Conservation (phyloP, 2,888 invertebrate species). For the Agonopterix arenella region DNA sequence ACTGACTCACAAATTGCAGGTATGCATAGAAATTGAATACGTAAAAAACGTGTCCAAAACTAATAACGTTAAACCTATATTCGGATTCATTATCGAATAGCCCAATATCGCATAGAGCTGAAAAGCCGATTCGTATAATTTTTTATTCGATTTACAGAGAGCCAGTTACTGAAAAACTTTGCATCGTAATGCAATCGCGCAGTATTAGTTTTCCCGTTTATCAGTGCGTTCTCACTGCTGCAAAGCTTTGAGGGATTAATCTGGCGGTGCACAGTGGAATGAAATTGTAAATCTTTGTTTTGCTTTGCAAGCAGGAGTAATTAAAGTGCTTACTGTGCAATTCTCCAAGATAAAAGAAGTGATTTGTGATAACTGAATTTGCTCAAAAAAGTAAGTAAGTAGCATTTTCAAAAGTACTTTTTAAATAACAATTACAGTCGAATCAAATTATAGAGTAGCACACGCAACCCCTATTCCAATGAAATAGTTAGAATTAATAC, state of each 20-base stretch:
- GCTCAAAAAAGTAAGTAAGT: no score
- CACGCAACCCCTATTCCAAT: background rate
- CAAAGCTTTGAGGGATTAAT: constrained; percentile 73
- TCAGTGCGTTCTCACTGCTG: constrained; percentile 57
- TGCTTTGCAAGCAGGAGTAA: no score
- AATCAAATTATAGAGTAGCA: background rate
- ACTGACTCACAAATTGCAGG: background rate
- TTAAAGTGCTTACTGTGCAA: no score
- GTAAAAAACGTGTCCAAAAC: constrained; percentile 23
- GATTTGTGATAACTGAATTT: no score
- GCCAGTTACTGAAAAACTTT: constrained; percentile 69
- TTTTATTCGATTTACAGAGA: constrained; percentile 58
- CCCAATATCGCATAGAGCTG: constrained; percentile 47
- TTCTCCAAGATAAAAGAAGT: no score
- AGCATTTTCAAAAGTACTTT: no score
- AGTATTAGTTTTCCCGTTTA: constrained; percentile 66
- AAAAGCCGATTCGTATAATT: constrained; percentile 58
- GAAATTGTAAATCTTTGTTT: constrained; percentile 36
- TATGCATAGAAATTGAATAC: constrained; percentile 19
- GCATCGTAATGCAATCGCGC: constrained; percentile 68
- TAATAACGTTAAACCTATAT: constrained; percentile 42
- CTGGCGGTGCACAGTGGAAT: constrained; percentile 45
- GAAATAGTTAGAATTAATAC: background rate
- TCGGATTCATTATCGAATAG: constrained; percentile 57
- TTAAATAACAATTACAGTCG: no score